phyloP scores from a whole-genome alignment of 2,888 invertebrate species.

The Machimus rusticus region DNA sequence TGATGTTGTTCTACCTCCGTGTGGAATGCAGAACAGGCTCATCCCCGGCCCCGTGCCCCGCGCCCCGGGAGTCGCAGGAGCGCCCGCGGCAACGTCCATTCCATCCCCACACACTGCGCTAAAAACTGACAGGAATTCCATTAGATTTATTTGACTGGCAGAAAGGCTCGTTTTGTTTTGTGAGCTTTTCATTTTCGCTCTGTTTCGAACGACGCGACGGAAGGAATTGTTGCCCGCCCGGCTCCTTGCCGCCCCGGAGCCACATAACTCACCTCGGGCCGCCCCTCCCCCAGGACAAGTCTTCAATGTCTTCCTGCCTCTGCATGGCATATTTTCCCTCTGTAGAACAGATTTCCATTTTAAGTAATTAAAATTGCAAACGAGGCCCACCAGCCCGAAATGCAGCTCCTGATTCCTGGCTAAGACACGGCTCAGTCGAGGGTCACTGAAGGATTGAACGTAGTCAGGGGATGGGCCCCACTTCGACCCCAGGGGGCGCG shows the following conservation, averaged over 20 bases:
- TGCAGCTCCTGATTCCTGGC: not conserved
- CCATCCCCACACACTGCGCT: not conserved
- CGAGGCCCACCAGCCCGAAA: constrained; percentile 5
- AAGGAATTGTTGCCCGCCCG: not conserved
- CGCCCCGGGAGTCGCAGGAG: not conserved
- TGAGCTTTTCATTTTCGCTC: not conserved
- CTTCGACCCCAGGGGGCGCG: not conserved
- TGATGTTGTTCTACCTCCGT: not conserved
- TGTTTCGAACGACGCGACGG: not conserved
- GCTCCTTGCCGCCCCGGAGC: not conserved
- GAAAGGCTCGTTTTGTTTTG: not conserved
- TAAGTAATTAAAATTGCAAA: constrained; percentile 30
- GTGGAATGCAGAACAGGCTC: not conserved
- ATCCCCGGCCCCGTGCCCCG: not conserved
- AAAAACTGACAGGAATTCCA: constrained; percentile 24
- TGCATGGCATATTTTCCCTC: not conserved
- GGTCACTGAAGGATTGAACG: not conserved
- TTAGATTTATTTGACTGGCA: constrained; percentile 21
- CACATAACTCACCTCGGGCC: not conserved
- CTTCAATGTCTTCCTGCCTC: not conserved
- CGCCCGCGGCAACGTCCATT: not conserved
- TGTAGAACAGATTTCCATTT: not conserved
- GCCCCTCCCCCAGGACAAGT: not conserved
- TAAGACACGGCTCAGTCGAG: not conserved
- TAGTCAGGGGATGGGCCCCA: not conserved